Percentiles rank a stretch among this genome's conserved stretches.
Evolutionary conservation across 2,888 invertebrate species (phyloP).

Genomic region (Latheticus oryzae): DNA sequence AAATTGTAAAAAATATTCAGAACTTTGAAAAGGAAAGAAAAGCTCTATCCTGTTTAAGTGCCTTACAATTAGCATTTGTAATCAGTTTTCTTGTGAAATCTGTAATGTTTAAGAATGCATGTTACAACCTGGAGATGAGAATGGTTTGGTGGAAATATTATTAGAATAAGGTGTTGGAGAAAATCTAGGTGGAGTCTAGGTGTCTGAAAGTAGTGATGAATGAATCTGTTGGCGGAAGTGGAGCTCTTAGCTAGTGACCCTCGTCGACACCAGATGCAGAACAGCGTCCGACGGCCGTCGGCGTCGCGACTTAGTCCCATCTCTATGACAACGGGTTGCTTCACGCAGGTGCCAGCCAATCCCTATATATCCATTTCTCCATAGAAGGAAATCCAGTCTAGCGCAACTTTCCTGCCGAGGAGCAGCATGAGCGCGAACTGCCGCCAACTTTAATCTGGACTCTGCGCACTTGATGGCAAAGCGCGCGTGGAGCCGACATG

Average conservation of each 20-base stretch:
- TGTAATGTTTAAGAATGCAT: too few species aligned
- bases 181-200: conserved; percentile 29
- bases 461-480: conserved; percentile 31
- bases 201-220: conserved; percentile 40
- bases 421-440: conserved; percentile 42
- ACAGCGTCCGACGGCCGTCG: conserved; percentile 49
- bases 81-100: too few species aligned
- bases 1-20: too few species aligned
- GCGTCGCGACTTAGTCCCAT: conserved; percentile 57
- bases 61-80: too few species aligned
- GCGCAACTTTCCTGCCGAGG: conserved; percentile 47
- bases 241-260: conserved; percentile 38
- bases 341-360: conserved; percentile 60
- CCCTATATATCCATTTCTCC: conserved; percentile 56
- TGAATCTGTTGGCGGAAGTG: conserved; percentile 41
- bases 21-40: too few species aligned
- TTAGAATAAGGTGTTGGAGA: conserved; percentile 22
- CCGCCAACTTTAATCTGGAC: conserved; percentile 45
- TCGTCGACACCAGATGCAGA: conserved; percentile 35
- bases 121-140: too few species aligned
- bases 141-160: too few species aligned
- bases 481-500: conserved; percentile 32
- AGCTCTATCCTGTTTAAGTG: too few species aligned
- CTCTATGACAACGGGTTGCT: conserved; percentile 58
- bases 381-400: conserved; percentile 53